A percentile compares a stretch with the other conserved stretches of the same genome.
Evolutionary conservation across 2,888 invertebrate genomes (phyloP).

Genomic region (Capitulum mitella): DNA sequence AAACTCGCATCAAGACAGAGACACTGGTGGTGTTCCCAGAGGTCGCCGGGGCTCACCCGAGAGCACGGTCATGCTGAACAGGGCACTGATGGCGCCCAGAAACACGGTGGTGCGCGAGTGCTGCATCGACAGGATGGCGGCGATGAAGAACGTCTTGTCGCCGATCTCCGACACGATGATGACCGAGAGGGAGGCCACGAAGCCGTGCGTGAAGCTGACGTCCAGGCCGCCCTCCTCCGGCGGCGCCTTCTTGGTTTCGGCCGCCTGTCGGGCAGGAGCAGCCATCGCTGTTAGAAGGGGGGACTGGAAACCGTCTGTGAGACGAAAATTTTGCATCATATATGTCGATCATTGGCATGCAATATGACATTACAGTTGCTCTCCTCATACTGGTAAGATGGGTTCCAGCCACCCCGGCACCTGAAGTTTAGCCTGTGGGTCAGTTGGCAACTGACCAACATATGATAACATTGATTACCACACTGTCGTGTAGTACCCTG

Average conservation of each 20-base stretch:
- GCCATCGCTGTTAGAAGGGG: background rate
- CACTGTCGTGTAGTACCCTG: too few relatives aligned
- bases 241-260: background rate
- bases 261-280: background rate
- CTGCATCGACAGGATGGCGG: constrained; percentile 99
- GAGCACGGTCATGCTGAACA: constrained; percentile 86
- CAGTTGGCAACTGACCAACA: too few relatives aligned
- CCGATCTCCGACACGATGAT: constrained; percentile 96
- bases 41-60: constrained; percentile 61
- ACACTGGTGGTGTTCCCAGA: too few relatives aligned
- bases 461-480: too few relatives aligned
- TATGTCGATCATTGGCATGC: background rate
- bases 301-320: background rate
- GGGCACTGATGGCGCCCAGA: constrained; percentile 81
- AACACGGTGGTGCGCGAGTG: constrained; percentile 89
- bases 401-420: too few relatives aligned
- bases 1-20: too few relatives aligned
- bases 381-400: too few relatives aligned
- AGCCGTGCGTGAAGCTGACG: constrained; percentile 77
- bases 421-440: too few relatives aligned
- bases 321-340: too few relatives aligned
- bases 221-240: constrained; percentile 9
- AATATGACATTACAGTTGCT: too few relatives aligned
- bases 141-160: constrained; percentile 99
- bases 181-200: constrained; percentile 88